Evolutionary conservation across 30 jellyfish, hydroid and myxozoan species (phyloP).

Genomic region (Chrysaora quinquecirrha): DNA sequence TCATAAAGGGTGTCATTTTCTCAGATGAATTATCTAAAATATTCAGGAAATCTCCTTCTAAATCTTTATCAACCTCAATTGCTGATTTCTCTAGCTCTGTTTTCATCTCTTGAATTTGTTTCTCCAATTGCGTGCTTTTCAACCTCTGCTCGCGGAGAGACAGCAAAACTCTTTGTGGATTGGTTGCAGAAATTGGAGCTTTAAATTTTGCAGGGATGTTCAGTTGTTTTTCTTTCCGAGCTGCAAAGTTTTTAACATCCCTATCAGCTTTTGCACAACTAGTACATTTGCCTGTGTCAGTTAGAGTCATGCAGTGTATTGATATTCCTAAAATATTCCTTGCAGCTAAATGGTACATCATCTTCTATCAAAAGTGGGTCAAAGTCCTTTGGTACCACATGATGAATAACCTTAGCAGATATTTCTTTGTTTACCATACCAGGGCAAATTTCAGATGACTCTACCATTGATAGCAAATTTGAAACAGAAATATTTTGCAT

Average conservation of each 20-base stretch:
- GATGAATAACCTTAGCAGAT: too few species aligned
- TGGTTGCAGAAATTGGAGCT: constrained; percentile 41
- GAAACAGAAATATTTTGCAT: constrained; percentile 14
- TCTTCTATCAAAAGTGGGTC: too few species aligned
- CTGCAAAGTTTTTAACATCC: too few species aligned
- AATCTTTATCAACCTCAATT: constrained; percentile 27
- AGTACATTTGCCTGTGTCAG: too few species aligned
- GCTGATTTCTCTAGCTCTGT: constrained; percentile 18
- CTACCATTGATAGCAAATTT: not conserved
- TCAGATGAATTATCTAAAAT: constrained; percentile 27
- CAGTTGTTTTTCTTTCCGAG: constrained; percentile 11
- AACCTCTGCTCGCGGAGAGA: constrained; percentile 37
- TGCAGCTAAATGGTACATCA: too few species aligned
- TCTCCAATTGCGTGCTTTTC: constrained; percentile 41
- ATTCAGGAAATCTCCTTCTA: constrained; percentile 26
- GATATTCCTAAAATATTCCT: too few species aligned
- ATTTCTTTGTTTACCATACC: too few species aligned
- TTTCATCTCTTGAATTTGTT: constrained; percentile 37
- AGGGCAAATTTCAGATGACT: constrained; percentile 5
- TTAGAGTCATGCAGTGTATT: too few species aligned
- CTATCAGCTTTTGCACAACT: too few species aligned
- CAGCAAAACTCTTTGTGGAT: constrained; percentile 32
- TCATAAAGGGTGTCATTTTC: constrained; percentile 34
- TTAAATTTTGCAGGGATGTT: constrained; percentile 30
- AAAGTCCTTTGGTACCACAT: too few species aligned